Conservation (phyloP, 2,113 vertebrate species). For the Rhynchomys soricoides region DNA sequence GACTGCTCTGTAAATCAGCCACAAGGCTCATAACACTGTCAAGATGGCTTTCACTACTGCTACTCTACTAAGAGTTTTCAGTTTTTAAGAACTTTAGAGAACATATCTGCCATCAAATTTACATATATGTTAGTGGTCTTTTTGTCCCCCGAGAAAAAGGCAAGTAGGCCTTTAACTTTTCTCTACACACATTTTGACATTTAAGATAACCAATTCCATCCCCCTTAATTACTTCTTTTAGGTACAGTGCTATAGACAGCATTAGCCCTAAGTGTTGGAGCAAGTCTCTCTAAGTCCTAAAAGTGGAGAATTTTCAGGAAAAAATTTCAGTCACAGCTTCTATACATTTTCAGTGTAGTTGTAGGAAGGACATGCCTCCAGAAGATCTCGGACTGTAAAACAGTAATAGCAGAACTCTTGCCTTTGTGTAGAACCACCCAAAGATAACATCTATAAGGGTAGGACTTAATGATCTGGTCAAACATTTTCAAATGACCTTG, state of each 20-base stretch:
- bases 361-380: not conserved
- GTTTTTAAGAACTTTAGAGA: constrained; percentile 2
- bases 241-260: not conserved
- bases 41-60: not conserved
- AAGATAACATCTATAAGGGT: not conserved
- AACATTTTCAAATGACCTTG: not conserved
- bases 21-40: not conserved
- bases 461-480: not conserved
- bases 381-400: not conserved
- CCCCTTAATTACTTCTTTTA: not conserved
- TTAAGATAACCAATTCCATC: not conserved
- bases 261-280: constrained; percentile 31
- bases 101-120: not conserved
- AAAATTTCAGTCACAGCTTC: not conserved
- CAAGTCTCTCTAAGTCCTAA: constrained; percentile 11
- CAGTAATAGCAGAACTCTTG: not conserved
- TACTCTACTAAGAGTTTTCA: not conserved
- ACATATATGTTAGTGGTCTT: not conserved
- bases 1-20: not conserved
- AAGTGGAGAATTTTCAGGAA: constrained; percentile 42
- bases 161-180: constrained; percentile 7
- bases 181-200: not conserved
- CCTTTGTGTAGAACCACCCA: not conserved
- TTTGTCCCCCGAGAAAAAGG: not conserved
- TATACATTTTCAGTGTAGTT: not conserved